Percentiles rank a stretch among this genome's conserved stretches.
Evolutionary conservation across 2,113 vertebrate genomes (phyloP).

Genomic region (Ameiurus melas): DNA sequence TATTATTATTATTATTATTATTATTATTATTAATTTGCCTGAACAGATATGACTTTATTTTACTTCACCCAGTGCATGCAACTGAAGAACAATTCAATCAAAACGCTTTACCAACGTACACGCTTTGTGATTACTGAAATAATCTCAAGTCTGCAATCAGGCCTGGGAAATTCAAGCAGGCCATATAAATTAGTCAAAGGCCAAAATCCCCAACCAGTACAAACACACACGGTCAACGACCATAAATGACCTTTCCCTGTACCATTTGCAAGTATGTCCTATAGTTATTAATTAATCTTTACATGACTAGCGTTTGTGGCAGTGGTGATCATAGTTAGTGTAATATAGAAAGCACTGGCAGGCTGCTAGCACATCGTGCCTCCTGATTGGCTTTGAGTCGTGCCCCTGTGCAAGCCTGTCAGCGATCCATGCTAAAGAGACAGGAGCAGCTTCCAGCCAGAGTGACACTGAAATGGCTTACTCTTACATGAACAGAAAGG

Average conservation of each 20-base stretch:
- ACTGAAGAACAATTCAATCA: not conserved
- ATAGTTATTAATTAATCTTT: slow-evolving; percentile 13
- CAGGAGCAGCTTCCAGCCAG: slow-evolving; percentile 32
- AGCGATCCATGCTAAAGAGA: slow-evolving; percentile 31
- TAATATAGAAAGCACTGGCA: slow-evolving; percentile 17
- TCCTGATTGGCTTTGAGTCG: slow-evolving; percentile 18
- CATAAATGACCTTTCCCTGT: not conserved
- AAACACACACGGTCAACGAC: not conserved
- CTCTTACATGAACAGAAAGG: slow-evolving; percentile 31
- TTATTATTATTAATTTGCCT: not conserved
- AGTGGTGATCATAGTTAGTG: slow-evolving; percentile 28
- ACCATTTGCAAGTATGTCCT: slow-evolving; percentile 35
- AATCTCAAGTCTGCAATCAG: not conserved
- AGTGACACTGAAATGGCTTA: slow-evolving; percentile 39
- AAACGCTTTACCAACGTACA: not conserved
- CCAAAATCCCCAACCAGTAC: not conserved
- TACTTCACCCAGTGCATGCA: not conserved
- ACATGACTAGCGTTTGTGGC: slow-evolving; percentile 27
- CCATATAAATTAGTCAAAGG: no score
- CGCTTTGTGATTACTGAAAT: not conserved
- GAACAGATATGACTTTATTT: not conserved
- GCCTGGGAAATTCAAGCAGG: not conserved
- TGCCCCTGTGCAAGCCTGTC: slow-evolving; percentile 29
- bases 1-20: not conserved
- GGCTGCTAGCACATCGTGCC: slow-evolving; percentile 18